Evolutionary conservation across 2,888 invertebrate genomes (phyloP).

Genomic region (Venustoraphidia nigricollis): DNA sequence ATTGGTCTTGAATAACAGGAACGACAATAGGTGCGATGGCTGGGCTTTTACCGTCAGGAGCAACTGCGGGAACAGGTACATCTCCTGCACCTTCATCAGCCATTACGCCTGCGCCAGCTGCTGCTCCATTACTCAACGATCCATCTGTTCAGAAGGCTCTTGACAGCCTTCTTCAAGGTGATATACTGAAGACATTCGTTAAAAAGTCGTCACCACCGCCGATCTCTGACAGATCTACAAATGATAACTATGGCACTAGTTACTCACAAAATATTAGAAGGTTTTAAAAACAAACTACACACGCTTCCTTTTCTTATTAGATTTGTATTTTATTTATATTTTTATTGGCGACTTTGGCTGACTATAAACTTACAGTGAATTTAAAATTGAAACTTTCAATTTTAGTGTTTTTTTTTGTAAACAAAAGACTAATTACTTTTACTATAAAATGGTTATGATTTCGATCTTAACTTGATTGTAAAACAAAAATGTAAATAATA

Average conservation of each 20-base stretch:
- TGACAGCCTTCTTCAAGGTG: slow-evolving; percentile 47
- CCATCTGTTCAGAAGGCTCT: slow-evolving; percentile 66
- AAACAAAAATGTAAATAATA: no score
- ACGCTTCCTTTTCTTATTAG: no score
- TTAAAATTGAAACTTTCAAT: no score
- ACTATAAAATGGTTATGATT: no score
- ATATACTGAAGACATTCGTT: slow-evolving; percentile 34
- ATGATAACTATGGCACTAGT: slow-evolving; percentile 1
- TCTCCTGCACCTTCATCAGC: slow-evolving; percentile 17
- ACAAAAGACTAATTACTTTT: no score
- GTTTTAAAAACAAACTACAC: neutral
- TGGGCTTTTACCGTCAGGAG: slow-evolving; percentile 8
- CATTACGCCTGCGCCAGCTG: slow-evolving; percentile 26
- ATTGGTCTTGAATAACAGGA: slow-evolving; percentile 11
- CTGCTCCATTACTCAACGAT: slow-evolving; percentile 51
- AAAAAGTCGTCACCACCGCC: neutral
- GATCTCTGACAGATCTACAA: neutral
- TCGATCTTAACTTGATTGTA: no score
- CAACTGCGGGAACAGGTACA: slow-evolving; percentile 17
- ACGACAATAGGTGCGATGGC: no score
- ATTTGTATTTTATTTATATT: no score
- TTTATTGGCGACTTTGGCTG: no score
- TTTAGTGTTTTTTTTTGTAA: no score
- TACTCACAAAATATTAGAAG: slow-evolving; percentile 4
- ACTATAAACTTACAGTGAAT: no score